phyloP scores from a whole-genome alignment of 2,113 vertebrate genomes.

The Holacanthus passer region DNA sequence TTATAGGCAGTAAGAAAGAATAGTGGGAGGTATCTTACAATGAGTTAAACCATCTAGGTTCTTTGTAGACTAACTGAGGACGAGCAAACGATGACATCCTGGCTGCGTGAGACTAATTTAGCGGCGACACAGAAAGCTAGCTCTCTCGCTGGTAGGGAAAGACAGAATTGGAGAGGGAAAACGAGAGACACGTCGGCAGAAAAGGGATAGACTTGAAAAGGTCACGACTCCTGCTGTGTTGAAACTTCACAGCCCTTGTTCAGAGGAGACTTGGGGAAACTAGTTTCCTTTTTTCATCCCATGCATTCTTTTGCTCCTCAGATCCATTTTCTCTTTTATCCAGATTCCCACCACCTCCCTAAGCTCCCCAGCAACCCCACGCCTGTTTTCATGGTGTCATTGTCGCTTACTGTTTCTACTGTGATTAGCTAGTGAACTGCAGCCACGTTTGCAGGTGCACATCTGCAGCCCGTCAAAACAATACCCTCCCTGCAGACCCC shows the following conservation, averaged over 20 bases:
- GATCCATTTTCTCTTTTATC: slow-evolving; percentile 46
- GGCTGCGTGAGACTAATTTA: slow-evolving; percentile 43
- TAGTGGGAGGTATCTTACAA: slow-evolving; percentile 3
- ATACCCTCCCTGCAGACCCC: slow-evolving; percentile 68
- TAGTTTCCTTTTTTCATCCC: slow-evolving; percentile 29
- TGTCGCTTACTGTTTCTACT: slow-evolving; percentile 61
- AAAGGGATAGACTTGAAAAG: slow-evolving; percentile 37
- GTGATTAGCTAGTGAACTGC: slow-evolving; percentile 71
- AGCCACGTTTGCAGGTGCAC: slow-evolving; percentile 75
- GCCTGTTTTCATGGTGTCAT: slow-evolving; percentile 70
- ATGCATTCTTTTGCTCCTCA: slow-evolving; percentile 31
- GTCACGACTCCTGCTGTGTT: slow-evolving; percentile 49
- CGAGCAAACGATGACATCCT: slow-evolving; percentile 7
- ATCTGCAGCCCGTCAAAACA: slow-evolving; percentile 81
- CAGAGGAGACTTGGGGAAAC: slow-evolving; percentile 26
- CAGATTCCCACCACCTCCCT: slow-evolving; percentile 18
- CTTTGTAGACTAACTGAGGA: slow-evolving; percentile 20
- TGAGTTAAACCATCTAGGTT: neutral
- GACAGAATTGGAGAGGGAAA: slow-evolving; percentile 18
- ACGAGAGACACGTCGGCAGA: slow-evolving; percentile 17
- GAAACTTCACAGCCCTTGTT: slow-evolving; percentile 50
- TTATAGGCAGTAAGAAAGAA: neutral
- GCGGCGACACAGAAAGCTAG: slow-evolving; percentile 15
- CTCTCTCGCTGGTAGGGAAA: neutral
- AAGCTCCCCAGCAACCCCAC: slow-evolving; percentile 25